Evolutionary conservation across 2,888 invertebrate species (phyloP), one percentile per base, ranked within the genome.

Genomic region (Drosophila hamatofila): DNA sequence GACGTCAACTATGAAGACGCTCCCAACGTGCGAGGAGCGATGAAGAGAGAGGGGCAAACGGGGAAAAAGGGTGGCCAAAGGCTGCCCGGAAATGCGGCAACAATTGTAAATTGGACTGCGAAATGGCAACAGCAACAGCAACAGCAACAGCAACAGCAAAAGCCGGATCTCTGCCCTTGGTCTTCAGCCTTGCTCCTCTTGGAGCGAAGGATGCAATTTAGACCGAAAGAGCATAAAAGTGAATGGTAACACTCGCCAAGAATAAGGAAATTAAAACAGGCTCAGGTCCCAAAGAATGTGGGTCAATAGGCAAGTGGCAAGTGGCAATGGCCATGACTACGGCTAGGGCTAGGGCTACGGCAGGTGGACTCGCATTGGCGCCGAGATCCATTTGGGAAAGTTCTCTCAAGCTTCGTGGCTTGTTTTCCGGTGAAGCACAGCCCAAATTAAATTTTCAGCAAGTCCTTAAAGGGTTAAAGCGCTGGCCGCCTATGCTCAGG

Each of bases 131-230:
- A 30, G 30, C 30, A 11, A 61, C 63, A 70, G 51, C 46, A 23
- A 7, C 30, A 30, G 30, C 30, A 30, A 30, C 30, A 30, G 30
- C 30, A 11, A 61, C 63, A 70, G 51, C 46, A 23, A 9, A 33
- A 21, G 33, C 33, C 21, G 33, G 44, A 44, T 18, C 46, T 14
- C 25, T 9, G 51, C 30, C 48, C 60, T 27, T 48, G n/a, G 25
- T 11, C 25, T 23, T 14, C 23, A 23, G 46, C 56, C 35, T 1
- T 14, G 6, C 18, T 11, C 8, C 30, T 16, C 55, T 6, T 48
- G 54, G 44, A 48, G 49, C 71, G 77, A 77, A 83, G 84, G 84
- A 87, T 84, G 84, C 85, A 87, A 86, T 84, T 87, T 83, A 84
- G 75, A 82, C 68, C 67, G 68, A 78, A 80, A 71, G 80, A 73